Conservation (phyloP, 2,888 invertebrate genomes). For the Phyto melanocephala region DNA sequence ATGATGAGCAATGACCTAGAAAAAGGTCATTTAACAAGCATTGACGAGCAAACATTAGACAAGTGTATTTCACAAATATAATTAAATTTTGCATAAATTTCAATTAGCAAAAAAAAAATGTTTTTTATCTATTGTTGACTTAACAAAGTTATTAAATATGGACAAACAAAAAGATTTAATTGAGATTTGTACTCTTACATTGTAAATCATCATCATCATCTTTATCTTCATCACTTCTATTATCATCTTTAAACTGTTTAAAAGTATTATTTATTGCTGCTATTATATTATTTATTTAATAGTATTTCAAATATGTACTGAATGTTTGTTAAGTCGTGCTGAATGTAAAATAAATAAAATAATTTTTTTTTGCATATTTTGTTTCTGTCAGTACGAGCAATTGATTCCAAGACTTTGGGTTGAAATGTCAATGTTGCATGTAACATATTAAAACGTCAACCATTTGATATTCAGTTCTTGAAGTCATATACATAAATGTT, state of each 20-base stretch:
- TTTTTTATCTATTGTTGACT: neutral
- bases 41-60: neutral
- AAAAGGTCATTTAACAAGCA: neutral
- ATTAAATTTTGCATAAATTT: slow-evolving; percentile 29
- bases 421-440: slow-evolving; percentile 26
- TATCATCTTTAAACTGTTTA: neutral
- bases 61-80: neutral
- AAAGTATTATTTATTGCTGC: neutral
- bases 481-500: neutral
- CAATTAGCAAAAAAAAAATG: neutral
- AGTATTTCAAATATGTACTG: slow-evolving; percentile 11
- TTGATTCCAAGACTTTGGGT: neutral
- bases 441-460: neutral
- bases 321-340: neutral
- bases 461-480: neutral
- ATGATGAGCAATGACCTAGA: neutral
- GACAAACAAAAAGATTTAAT: neutral
- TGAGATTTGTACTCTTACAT: neutral
- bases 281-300: too few species aligned
- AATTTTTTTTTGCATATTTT: neutral
- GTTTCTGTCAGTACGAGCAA: neutral
- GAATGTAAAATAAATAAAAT: neutral
- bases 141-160: neutral
- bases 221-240: neutral
- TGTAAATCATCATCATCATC: neutral